Evolutionary conservation across 2,888 invertebrate genomes (phyloP).

Genomic region (Pollenia griseotomentosa): DNA sequence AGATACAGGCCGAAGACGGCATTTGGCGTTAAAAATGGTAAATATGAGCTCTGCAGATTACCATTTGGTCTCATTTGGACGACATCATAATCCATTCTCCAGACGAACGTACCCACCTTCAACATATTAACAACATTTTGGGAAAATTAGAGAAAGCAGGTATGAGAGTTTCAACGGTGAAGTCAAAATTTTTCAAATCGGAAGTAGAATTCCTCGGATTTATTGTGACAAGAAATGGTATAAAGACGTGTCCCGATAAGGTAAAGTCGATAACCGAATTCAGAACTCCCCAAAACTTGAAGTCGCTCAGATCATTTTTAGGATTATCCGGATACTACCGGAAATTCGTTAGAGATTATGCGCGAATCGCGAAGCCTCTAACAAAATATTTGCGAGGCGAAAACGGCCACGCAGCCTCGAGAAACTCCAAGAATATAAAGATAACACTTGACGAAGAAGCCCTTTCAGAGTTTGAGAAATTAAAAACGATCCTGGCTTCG

Average conservation of each 20-base stretch:
- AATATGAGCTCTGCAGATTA: constrained; percentile 77
- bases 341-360: constrained; percentile 13
- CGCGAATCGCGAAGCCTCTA: not conserved
- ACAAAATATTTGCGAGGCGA: constrained; percentile 2
- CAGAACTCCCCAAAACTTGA: too few relatives aligned
- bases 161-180: constrained; percentile 12
- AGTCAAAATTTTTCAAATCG: constrained; percentile 33
- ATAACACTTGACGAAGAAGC: not conserved
- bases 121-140: constrained; percentile 16
- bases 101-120: constrained; percentile 5
- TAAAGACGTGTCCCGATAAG: constrained; percentile 11
- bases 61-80: constrained; percentile 44
- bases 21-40: constrained; percentile 78
- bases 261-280: not conserved
- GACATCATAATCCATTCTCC: constrained; percentile 21
- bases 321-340: not conserved
- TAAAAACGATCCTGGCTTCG: not conserved
- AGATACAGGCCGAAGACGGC: constrained; percentile 80
- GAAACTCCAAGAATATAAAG: not conserved
- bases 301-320: not conserved
- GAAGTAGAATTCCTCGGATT: constrained; percentile 22
- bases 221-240: not conserved
- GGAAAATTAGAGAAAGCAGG: constrained; percentile 2
- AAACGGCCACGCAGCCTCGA: not conserved
- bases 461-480: not conserved